phyloP scores from a whole-genome alignment of 1,140 invertebrate species.

The Lepidurus arcticus region DNA sequence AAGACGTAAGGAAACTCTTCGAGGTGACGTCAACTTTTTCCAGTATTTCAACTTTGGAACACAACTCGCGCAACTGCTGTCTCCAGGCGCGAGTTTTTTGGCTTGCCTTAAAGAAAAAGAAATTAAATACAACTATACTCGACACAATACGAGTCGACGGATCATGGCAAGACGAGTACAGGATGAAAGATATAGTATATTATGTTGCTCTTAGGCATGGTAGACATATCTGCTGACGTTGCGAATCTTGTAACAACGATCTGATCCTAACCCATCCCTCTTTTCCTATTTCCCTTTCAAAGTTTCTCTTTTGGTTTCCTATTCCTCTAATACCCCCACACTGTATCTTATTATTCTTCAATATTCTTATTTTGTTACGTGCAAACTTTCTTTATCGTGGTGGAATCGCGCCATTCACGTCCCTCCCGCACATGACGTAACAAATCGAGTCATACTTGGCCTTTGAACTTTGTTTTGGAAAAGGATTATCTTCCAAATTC shows the following conservation, averaged over 20 bases:
- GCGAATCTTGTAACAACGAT: constrained; percentile 2
- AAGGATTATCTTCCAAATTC: too few species aligned
- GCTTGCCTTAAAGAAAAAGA: background rate
- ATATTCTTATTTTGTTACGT: background rate
- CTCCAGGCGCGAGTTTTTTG: background rate
- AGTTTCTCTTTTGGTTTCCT: background rate
- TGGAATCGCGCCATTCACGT: background rate
- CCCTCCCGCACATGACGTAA: background rate
- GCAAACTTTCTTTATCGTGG: background rate
- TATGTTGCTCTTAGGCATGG: background rate
- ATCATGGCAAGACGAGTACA: background rate
- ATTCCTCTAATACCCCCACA: background rate
- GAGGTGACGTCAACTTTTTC: constrained; percentile 1
- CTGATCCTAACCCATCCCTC: background rate
- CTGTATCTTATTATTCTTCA: background rate
- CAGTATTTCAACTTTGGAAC: background rate
- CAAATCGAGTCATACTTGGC: background rate
- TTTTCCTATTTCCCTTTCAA: background rate
- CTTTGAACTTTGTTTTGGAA: background rate
- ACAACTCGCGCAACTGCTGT: background rate
- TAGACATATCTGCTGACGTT: constrained; percentile 1
- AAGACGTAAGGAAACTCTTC: background rate
- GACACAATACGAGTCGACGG: too few species aligned
- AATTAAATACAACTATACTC: background rate
- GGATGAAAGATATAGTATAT: background rate